Conservation (phyloP, 2,797 vertebrate species). For the Limnodromus scolopaceus region DNA sequence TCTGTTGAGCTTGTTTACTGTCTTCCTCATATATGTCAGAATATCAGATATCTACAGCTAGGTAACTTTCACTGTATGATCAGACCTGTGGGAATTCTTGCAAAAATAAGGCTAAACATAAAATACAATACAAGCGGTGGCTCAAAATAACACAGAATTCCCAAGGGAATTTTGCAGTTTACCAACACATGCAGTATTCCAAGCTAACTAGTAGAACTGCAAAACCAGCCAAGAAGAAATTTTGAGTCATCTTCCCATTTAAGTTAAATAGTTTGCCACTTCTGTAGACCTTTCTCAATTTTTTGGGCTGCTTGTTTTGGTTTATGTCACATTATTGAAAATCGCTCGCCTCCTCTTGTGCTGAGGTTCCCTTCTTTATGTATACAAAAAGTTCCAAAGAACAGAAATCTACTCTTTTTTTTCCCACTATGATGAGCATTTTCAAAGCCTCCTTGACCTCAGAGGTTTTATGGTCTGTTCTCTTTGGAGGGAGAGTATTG, state of each 20-base stretch:
- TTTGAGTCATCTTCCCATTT: background rate
- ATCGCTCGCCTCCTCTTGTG: background rate
- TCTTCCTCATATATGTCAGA: background rate
- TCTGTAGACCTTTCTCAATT: background rate
- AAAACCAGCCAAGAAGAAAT: background rate
- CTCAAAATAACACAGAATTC: background rate
- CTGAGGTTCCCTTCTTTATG: background rate
- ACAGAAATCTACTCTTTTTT: constrained; percentile 27
- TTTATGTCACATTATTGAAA: background rate
- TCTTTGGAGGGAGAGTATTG: constrained; percentile 51
- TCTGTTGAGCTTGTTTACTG: background rate
- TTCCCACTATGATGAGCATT: constrained; percentile 6
- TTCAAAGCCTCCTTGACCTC: constrained; percentile 58
- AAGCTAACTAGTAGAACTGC: background rate
- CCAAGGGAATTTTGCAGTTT: background rate
- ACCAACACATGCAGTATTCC: background rate
- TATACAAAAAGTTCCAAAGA: constrained; percentile 21
- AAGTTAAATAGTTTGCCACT: background rate
- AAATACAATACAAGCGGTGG: background rate
- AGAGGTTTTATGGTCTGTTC: constrained; percentile 49
- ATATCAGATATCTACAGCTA: background rate
- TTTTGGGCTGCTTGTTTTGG: background rate
- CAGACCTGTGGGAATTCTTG: background rate
- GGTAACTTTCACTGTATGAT: background rate
- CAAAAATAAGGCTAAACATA: background rate